These are phyloP conservation scores for Dryocosmus kuriphilus DNA, from an alignment of 2,888 invertebrate genomes.

Conservation along the genomic window DNA sequence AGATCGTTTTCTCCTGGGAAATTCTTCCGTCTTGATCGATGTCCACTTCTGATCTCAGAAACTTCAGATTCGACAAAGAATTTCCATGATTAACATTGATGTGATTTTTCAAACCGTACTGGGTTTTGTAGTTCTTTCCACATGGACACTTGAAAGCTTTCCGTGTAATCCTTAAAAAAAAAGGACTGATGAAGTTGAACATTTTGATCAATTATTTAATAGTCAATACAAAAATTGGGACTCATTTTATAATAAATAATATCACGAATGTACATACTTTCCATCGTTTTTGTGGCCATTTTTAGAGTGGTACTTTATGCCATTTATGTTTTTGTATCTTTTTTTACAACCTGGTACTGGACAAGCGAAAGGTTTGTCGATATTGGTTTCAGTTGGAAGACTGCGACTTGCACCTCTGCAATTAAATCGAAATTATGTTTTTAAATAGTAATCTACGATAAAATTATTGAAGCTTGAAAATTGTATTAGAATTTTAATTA, in stretches of 20 bases:
- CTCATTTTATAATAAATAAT: slow-evolving; percentile 3
- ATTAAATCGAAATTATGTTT: background rate
- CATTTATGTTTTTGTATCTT: slow-evolving; percentile 92
- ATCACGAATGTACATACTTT: slow-evolving; percentile 81
- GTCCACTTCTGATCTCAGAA: slow-evolving; percentile 52
- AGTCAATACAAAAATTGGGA: background rate
- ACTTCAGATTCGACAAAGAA: slow-evolving; percentile 53
- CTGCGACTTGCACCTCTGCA: slow-evolving; percentile 43
- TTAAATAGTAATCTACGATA: background rate
- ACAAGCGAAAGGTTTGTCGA: slow-evolving; percentile 90
- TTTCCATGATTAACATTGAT: slow-evolving; percentile 78
- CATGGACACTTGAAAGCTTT: slow-evolving; percentile 91
- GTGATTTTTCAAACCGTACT: slow-evolving; percentile 88
- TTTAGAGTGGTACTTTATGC: slow-evolving; percentile 92
- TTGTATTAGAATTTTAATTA: too few relatives aligned
- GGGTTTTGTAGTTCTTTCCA: slow-evolving; percentile 91
- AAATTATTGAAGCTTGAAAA: background rate
- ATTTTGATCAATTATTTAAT: background rate
- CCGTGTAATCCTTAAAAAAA: slow-evolving; percentile 81
- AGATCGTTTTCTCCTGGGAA: background rate
- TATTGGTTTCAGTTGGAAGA: slow-evolving; percentile 41
- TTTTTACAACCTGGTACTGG: slow-evolving; percentile 93
- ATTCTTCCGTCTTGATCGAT: slow-evolving; percentile 41
- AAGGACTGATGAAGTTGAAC: background rate
- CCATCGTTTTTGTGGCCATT: slow-evolving; percentile 92